phyloP scores from a whole-genome alignment of 1,140 invertebrate genomes.

The Araneus ventricosus region DNA sequence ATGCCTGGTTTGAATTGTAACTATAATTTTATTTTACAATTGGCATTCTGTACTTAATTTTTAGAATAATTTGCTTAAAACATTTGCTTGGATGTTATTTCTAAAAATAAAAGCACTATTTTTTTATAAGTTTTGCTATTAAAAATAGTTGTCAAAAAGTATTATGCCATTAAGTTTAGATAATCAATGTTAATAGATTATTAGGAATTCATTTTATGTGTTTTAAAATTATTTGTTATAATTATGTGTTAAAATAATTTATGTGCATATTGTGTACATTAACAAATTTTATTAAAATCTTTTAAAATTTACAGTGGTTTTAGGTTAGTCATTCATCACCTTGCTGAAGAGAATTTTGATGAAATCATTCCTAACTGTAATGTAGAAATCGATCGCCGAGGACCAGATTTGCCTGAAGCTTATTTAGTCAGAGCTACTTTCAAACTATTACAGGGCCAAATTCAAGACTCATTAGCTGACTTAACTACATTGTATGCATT shows the following conservation, averaged over 20 bases:
- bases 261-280: neutral
- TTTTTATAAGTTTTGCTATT: neutral
- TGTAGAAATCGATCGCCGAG: constrained; percentile 86
- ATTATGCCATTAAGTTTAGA: neutral
- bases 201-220: too few relatives aligned
- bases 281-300: neutral
- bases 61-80: too few relatives aligned
- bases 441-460: constrained; percentile 87
- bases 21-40: too few relatives aligned
- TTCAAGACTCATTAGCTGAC: constrained; percentile 86
- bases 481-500: constrained; percentile 81
- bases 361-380: constrained; percentile 89
- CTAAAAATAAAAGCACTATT: too few relatives aligned
- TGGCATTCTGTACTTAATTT: too few relatives aligned
- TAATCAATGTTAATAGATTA: too few relatives aligned
- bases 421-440: constrained; percentile 90
- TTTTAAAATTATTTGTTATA: neutral
- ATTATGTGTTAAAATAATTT: neutral
- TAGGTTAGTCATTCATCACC: constrained; percentile 84
- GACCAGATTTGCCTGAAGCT: constrained; percentile 84
- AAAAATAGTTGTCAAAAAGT: neutral
- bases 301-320: constrained; percentile 82
- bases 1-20: too few relatives aligned
- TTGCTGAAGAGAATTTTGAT: constrained; percentile 87
- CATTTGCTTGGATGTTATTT: too few relatives aligned